Percentiles rank a stretch among this genome's conserved stretches.
Conservation (phyloP, 2,797 vertebrate species). For the Distichodus sexfasciatus region DNA sequence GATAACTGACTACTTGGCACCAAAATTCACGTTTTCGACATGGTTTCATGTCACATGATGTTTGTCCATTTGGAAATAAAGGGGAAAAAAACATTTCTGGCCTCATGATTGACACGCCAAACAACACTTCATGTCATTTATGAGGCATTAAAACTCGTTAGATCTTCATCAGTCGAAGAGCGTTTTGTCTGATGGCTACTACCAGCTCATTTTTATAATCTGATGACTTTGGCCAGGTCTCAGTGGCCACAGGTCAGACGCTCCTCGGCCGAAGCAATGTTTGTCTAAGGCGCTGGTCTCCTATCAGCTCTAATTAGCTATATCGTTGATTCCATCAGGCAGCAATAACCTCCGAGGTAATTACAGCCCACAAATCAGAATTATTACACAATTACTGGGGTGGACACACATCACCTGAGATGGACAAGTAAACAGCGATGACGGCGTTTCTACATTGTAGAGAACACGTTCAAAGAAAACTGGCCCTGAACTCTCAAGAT, state of each 20-base stretch:
- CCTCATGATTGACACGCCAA: not conserved
- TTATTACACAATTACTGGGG: conserved; percentile 39
- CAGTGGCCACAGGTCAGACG: not conserved
- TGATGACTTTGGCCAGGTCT: not conserved
- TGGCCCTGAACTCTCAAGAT: no score
- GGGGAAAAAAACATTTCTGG: not conserved
- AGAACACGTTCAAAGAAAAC: no score
- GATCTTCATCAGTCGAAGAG: not conserved
- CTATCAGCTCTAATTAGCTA: conserved; percentile 41
- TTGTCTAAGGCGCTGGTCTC: conserved; percentile 26
- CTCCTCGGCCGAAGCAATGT: conserved; percentile 11
- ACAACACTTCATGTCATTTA: not conserved
- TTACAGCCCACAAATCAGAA: conserved; percentile 32
- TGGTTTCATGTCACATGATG: not conserved
- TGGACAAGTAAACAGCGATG: no score
- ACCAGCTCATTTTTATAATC: conserved; percentile 9
- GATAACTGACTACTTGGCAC: not conserved
- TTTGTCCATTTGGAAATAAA: not conserved
- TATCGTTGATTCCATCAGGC: conserved; percentile 35
- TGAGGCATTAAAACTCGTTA: not conserved
- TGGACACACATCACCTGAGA: conserved; percentile 9
- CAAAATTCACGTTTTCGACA: no score
- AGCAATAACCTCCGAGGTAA: conserved; percentile 47
- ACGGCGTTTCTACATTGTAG: no score
- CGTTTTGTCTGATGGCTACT: not conserved